A percentile compares a stretch with the other conserved stretches of the same genome.
Evolutionary conservation across 2,888 invertebrate genomes (phyloP).

Genomic region (Ophioninae sp.): DNA sequence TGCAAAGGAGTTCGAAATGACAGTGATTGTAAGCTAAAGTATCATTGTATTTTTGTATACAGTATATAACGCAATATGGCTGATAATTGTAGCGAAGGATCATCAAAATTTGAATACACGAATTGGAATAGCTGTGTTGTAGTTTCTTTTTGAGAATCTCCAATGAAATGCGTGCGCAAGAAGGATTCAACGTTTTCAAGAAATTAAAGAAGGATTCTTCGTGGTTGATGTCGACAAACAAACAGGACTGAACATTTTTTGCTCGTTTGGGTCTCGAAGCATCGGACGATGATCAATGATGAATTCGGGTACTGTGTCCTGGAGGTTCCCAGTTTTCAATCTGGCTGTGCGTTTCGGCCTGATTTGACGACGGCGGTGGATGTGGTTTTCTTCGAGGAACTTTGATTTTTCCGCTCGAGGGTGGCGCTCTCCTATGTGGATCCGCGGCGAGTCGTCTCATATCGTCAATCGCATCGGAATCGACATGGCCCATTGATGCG

Average conservation of each 20-base stretch:
- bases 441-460: constrained; percentile 25
- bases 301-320: constrained; percentile 28
- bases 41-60: not conserved
- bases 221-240: not conserved
- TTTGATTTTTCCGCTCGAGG: constrained; percentile 36
- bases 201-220: not conserved
- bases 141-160: not conserved
- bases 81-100: not conserved
- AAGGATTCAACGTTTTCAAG: not conserved
- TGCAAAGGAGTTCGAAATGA: not conserved
- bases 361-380: not conserved
- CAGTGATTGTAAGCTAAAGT: not conserved
- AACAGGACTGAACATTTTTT: not conserved
- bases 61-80: not conserved
- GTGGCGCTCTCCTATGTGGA: constrained; percentile 41
- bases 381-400: constrained; percentile 19
- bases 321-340: constrained; percentile 28
- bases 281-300: not conserved
- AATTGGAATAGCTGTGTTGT: not conserved
- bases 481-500: not conserved
- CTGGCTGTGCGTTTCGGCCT: not conserved
- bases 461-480: constrained; percentile 36
- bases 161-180: not conserved
- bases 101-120: not conserved
- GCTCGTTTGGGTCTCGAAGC: not conserved